phyloP scores from a whole-genome alignment of 2,888 invertebrate species.

The Chironomus tentans region DNA sequence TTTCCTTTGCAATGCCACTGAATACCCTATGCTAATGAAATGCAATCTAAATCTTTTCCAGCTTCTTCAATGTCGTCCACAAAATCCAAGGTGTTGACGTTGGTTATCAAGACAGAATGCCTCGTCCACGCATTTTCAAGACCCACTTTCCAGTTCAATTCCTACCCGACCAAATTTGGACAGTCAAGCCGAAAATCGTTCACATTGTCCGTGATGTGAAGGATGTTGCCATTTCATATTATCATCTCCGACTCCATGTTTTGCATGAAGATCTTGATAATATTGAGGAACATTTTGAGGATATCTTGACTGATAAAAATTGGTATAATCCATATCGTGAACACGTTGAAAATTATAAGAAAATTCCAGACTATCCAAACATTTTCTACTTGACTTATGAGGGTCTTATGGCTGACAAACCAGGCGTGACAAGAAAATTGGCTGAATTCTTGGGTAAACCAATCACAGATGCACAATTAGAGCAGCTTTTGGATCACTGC shows the following conservation, averaged over 20 bases:
- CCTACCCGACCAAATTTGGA: not conserved
- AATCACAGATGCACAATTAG: not conserved
- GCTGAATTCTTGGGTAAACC: not conserved
- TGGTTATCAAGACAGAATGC: not conserved
- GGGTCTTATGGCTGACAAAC: not conserved
- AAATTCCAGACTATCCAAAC: not conserved
- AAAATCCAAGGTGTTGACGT: not conserved
- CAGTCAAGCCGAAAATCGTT: not conserved
- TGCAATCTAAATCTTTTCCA: too few species aligned
- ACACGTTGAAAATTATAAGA: not conserved
- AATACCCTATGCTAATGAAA: too few species aligned
- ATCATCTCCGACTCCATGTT: not conserved
- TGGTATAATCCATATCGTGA: not conserved
- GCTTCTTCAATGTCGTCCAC: not conserved
- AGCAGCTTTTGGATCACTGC: not conserved
- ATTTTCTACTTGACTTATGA: not conserved
- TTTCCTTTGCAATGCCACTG: too few species aligned
- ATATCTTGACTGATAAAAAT: not conserved
- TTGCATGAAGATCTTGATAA: not conserved
- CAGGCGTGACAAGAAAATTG: not conserved
- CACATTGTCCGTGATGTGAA: not conserved
- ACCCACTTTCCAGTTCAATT: not conserved
- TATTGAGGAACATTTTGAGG: not conserved
- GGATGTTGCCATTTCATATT: not conserved
- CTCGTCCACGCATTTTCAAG: not conserved